These are phyloP conservation scores for Felis catus DNA, from an alignment of 2,113 vertebrate genomes.

Conservation along the genomic window DNA sequence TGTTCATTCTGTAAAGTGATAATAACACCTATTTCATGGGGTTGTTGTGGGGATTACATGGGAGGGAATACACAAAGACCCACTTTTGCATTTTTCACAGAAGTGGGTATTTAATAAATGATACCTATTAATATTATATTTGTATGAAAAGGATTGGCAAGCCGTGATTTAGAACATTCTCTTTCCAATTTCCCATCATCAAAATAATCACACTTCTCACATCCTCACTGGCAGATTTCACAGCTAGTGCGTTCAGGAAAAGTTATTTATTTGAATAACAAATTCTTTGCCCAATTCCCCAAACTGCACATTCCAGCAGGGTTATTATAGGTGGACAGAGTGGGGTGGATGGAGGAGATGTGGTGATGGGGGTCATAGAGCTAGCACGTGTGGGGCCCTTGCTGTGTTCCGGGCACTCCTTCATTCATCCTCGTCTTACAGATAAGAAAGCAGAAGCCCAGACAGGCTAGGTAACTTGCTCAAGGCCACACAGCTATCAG, in stretches of 20 bases:
- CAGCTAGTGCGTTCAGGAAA: conserved; percentile 68
- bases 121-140: conserved; percentile 75
- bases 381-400: not conserved
- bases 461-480: not conserved
- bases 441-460: not conserved
- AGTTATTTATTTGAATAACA: conserved; percentile 75
- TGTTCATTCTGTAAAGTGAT: not conserved
- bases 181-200: conserved; percentile 81
- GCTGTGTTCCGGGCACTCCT: not conserved
- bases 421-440: not conserved
- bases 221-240: conserved; percentile 77
- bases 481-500: not conserved
- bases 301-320: conserved; percentile 4
- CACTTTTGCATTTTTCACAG: conserved; percentile 43
- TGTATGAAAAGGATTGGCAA: conserved; percentile 70
- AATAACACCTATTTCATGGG: not conserved
- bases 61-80: not conserved
- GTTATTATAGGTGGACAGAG: not conserved
- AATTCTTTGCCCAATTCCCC: conserved; percentile 53
- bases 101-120: conserved; percentile 64
- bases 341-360: not conserved
- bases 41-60: not conserved
- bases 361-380: not conserved
- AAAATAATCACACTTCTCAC: conserved; percentile 74
- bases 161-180: conserved; percentile 56